Percentiles rank a stretch among this genome's conserved stretches.
Conservation (phyloP, 2,797 vertebrate genomes). For the Vireo griseus region DNA sequence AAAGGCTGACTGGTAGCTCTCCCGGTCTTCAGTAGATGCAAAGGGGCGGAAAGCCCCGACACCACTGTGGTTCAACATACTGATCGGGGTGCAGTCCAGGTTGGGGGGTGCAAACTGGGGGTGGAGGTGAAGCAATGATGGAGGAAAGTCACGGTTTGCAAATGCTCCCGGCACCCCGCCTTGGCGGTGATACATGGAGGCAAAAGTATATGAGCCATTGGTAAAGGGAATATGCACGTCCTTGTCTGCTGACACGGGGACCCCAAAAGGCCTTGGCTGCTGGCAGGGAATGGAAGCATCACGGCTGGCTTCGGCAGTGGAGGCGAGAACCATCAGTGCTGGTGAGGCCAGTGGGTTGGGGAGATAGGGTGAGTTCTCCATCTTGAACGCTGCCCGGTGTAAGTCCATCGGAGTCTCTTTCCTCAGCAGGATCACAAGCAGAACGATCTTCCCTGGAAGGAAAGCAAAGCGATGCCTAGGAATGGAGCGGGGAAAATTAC, state of each 20-base stretch:
- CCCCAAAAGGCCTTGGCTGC: conserved; percentile 94
- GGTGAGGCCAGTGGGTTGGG: conserved; percentile 97
- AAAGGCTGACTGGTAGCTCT: conserved; percentile 97
- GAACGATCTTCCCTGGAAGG: conserved; percentile 70
- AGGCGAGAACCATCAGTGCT: conserved; percentile 96
- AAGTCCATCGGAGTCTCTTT: conserved; percentile 91
- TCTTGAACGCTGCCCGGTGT: conserved; percentile 98
- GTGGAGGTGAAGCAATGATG: conserved; percentile 95
- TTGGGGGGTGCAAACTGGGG: conserved; percentile 98
- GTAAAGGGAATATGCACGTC: conserved; percentile 98
- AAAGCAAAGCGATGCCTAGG: conserved; percentile 60
- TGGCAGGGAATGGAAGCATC: conserved; percentile 97
- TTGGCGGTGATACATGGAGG: conserved; percentile 98
- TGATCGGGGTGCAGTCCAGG: conserved; percentile 97
- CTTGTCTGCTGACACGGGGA: conserved; percentile 94
- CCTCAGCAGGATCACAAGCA: conserved; percentile 58
- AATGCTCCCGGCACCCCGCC: conserved; percentile 91
- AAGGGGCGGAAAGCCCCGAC: conserved; percentile 98
- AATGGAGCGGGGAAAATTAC: conserved; percentile 64
- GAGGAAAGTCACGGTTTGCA: conserved; percentile 96
- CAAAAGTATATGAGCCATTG: conserved; percentile 97
- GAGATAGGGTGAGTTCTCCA: conserved; percentile 99
- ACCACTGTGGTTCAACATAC: conserved; percentile 97
- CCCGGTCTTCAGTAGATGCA: conserved; percentile 93
- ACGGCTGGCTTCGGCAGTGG: conserved; percentile 94